A percentile compares a stretch with the other conserved stretches of the same genome.
phyloP scores from a whole-genome alignment of 1,140 invertebrate species.

The Drosophila suzukii region DNA sequence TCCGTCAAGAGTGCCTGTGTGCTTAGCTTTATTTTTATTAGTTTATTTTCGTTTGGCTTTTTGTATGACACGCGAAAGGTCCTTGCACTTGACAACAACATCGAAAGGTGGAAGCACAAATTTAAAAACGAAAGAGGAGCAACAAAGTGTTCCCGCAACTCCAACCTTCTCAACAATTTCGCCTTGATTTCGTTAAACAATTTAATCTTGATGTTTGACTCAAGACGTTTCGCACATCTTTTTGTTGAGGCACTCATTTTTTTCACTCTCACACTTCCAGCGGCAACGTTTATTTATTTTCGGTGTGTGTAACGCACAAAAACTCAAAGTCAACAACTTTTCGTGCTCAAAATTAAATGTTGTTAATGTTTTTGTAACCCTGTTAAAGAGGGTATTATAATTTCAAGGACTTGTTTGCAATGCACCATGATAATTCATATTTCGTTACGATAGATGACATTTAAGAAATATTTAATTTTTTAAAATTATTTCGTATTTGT shows the following conservation, averaged over 20 bases:
- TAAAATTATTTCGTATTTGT: no score
- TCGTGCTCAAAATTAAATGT: conserved; percentile 67
- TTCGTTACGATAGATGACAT: no score
- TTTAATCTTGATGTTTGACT: conserved; percentile 46
- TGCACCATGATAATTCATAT: not conserved
- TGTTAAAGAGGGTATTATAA: not conserved
- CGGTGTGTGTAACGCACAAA: conserved; percentile 29
- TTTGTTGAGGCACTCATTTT: conserved; percentile 22
- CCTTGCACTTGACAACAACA: conserved; percentile 69
- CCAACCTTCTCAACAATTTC: conserved; percentile 26
- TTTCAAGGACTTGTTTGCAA: conserved; percentile 6
- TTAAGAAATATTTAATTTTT: no score
- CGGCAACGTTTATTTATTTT: conserved; percentile 29
- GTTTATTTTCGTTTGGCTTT: conserved; percentile 43
- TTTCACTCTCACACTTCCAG: conserved; percentile 14
- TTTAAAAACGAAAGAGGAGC: conserved; percentile 20
- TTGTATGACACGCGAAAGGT: conserved; percentile 71
- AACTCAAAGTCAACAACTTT: conserved; percentile 76
- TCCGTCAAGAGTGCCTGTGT: conserved; percentile 7
- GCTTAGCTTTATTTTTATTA: conserved; percentile 53
- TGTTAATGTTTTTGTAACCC: conserved; percentile 41
- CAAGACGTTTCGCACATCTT: conserved; percentile 42
- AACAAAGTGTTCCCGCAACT: conserved; percentile 19
- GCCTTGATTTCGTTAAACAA: conserved; percentile 47
- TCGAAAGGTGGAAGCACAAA: conserved; percentile 38